Base-by-base conservation (phyloP, 2,113 vertebrate genomes). In the Todiramphus chloris region DNA sequence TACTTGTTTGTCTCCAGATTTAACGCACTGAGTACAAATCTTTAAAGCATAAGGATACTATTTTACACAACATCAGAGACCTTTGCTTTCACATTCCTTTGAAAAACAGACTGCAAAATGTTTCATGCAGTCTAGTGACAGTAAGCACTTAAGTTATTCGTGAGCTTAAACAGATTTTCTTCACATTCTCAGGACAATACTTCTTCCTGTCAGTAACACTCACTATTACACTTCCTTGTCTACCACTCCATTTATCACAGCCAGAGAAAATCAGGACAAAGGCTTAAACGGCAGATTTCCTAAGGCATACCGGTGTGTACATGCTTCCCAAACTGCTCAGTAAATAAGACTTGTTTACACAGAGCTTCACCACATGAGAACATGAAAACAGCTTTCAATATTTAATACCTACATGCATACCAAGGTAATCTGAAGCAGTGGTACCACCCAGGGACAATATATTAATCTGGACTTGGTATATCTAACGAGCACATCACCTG, bases 381-480 rank as follows among this genome's bases (percentile, higher is more conserved):
- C 60, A 94, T 11, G 55, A 91, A 95, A 93, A 87, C n/a, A 87
- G 68, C 55, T 90, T 96, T 97, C 84, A 97, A 96, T 96, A 94
- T 93, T 93, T 96, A 92, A 94, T 93, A 93, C 33, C 82, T 80
- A 88, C 90, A 90, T 11, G 63, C 48, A 89, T 68, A 91, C 19
- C 72, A 82, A 84, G 51, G 69, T 82, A 93, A 79, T 55, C 48
- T 50, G 80, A 88, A 90, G 82, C 69, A 53, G 24, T 8, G 35
- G 60, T 83, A 91, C 31, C 68, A 83, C 12, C 25, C 79, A 87
- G 69, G 43, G 83, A 94, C 89, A 68, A 93, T 17, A 56, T 41
- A 94, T 94, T 93, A 95, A 90, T 93, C 60, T 48, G 89, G 60
- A 84, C 31, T 72, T 67, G 50, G 8, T 87, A 93, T 69, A 92